Evolutionary conservation across 2,113 vertebrate species (phyloP).

Genomic region (Bubo scandiacus): DNA sequence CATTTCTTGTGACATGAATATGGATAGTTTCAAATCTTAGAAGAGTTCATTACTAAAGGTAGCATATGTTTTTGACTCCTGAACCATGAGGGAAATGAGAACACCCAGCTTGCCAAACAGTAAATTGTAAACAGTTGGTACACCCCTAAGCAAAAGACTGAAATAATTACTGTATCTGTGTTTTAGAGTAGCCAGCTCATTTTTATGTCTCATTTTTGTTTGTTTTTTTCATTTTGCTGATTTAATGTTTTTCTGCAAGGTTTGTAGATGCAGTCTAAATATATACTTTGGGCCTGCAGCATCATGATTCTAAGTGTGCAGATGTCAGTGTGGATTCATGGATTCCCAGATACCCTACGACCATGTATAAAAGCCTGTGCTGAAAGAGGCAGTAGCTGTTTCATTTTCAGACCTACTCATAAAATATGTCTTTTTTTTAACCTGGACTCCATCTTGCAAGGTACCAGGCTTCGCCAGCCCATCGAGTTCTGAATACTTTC

Average conservation of each 20-base stretch:
- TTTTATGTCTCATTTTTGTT: constrained; percentile 66
- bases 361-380: constrained; percentile 9
- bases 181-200: constrained; percentile 67
- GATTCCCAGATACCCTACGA: constrained; percentile 25
- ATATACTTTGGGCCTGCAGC: constrained; percentile 54
- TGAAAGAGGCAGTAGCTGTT: constrained; percentile 25
- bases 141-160: constrained; percentile 70
- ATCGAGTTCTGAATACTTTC: not conserved
- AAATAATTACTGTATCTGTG: constrained; percentile 74
- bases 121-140: constrained; percentile 77
- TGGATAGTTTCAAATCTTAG: constrained; percentile 73
- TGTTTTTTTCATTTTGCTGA: constrained; percentile 61
- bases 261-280: constrained; percentile 59
- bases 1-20: constrained; percentile 77
- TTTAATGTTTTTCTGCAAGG: constrained; percentile 65
- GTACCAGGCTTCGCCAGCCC: not conserved
- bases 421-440: not conserved
- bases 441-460: not conserved
- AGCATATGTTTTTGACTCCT: constrained; percentile 79
- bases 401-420: constrained; percentile 18
- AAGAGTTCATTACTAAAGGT: constrained; percentile 75
- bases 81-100: constrained; percentile 74
- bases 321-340: constrained; percentile 63
- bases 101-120: constrained; percentile 74
- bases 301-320: constrained; percentile 50